Evolutionary conservation across 2,888 invertebrate genomes (phyloP), one percentile per base, ranked within the genome.

Genomic region (Drosophila melanosoma): DNA sequence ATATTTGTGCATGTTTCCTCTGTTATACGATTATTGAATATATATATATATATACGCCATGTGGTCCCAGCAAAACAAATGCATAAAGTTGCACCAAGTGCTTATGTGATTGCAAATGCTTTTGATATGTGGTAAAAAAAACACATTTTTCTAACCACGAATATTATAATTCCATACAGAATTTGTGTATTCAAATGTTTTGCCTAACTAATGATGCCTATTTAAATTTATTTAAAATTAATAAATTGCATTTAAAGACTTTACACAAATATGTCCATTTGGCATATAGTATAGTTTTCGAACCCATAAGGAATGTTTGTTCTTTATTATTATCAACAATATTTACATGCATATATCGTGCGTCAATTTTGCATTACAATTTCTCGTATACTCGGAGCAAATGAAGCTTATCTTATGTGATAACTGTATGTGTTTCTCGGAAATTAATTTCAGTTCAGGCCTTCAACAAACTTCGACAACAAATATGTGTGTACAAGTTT

Each of bases 1-100:
- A 85, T 74, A 85, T 81, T 74, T 89, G 68, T 48, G 36, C 66
- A 76, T 60, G 65, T 76, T 79, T 84, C 63, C 64, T 60, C 64
- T 66, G 70, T 60, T 61, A 76, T 63, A 74, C 56, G 64, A 72
- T 56, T 63, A 70, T 79, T 75, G 65, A 76, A 73, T 76, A 85
- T n/a, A n/a, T n/a, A n/a, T n/a, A n/a, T n/a, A n/a, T n/a, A n/a
- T n/a, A n/a, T 76, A 79, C 81, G 81, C 66, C 71, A 42, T 48
- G 63, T 76, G 54, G 66, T 48, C 58, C 32, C 20, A 66, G 35
- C 69, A 48, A 54, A 65, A 56, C 57, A 26, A 42, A 35, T 60
- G 53, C 40, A 42, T 20, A 29, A 32, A 66, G 32, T 15, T 60
- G 52, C 45, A 32, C n/a, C 53, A 54, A 61, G 23, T 32, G 64